Conservation (phyloP, 2,888 invertebrate genomes). For the Himalopsyche kuldschensis region DNA sequence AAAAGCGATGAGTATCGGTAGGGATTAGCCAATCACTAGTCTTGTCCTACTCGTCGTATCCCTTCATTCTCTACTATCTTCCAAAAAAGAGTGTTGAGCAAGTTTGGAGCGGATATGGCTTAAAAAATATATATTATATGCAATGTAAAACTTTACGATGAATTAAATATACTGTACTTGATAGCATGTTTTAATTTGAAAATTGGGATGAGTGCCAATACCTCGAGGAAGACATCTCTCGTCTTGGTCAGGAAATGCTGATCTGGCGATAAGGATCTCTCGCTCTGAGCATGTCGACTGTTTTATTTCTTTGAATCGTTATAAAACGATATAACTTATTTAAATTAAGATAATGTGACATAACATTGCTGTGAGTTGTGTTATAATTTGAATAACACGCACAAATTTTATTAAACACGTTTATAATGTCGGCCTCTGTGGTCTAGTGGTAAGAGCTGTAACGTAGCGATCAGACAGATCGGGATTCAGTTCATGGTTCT, state of each 20-base stretch:
- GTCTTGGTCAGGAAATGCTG: neutral
- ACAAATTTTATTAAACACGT: no score
- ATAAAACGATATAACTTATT: neutral
- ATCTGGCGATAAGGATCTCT: neutral
- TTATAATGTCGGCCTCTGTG: no score
- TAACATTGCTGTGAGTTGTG: neutral
- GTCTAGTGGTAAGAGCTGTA: no score
- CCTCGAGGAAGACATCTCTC: neutral
- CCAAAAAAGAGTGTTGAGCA: no score
- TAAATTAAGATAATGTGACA: neutral
- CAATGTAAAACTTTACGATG: neutral
- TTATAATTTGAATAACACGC: no score
- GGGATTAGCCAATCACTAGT: no score
- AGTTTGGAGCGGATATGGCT: no score
- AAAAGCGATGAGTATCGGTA: no score
- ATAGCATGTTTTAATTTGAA: neutral
- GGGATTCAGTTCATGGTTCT: no score
- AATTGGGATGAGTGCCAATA: neutral
- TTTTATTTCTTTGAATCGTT: neutral
- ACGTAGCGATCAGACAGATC: no score
- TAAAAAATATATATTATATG: neutral
- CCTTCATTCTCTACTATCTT: no score
- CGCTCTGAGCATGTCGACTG: neutral
- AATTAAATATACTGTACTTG: neutral
- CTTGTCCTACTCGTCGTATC: no score